These are phyloP conservation scores for Hirundo rustica DNA, from an alignment of 2,797 vertebrate genomes.

Conservation along the genomic window DNA sequence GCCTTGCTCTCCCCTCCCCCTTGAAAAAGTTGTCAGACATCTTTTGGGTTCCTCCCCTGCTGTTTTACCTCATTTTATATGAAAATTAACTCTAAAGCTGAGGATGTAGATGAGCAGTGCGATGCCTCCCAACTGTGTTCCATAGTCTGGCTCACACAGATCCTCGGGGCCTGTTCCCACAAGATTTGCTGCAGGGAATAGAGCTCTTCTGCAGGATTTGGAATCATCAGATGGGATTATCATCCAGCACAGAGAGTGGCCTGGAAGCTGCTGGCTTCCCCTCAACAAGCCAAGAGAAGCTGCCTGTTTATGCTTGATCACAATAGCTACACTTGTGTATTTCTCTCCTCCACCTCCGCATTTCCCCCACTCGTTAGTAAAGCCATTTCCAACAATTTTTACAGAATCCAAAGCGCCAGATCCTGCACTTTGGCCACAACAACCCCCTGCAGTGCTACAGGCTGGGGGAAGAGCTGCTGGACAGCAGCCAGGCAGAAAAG, in stretches of 20 bases:
- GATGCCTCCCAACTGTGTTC: background rate
- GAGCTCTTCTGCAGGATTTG: background rate
- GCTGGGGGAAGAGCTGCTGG: background rate
- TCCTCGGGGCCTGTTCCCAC: background rate
- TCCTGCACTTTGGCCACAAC: background rate
- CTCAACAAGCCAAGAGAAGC: background rate
- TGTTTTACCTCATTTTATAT: background rate
- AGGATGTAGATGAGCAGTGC: background rate
- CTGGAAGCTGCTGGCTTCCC: background rate
- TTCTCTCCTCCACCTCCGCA: background rate
- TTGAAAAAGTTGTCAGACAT: background rate
- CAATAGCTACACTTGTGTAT: background rate
- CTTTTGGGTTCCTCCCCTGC: background rate
- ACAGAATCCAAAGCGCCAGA: background rate
- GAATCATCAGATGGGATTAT: background rate
- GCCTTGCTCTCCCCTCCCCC: background rate
- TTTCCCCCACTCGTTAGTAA: background rate
- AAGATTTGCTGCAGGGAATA: background rate
- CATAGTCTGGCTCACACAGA: background rate
- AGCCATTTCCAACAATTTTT: background rate
- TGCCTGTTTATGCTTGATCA: background rate
- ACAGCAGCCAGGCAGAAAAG: background rate
- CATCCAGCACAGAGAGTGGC: background rate
- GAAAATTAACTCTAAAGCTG: background rate
- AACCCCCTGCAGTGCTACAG: background rate